A percentile compares a stretch with the other conserved stretches of the same genome.
Conservation (phyloP, 1,140 invertebrate genomes). For the Tribolium castaneum region DNA sequence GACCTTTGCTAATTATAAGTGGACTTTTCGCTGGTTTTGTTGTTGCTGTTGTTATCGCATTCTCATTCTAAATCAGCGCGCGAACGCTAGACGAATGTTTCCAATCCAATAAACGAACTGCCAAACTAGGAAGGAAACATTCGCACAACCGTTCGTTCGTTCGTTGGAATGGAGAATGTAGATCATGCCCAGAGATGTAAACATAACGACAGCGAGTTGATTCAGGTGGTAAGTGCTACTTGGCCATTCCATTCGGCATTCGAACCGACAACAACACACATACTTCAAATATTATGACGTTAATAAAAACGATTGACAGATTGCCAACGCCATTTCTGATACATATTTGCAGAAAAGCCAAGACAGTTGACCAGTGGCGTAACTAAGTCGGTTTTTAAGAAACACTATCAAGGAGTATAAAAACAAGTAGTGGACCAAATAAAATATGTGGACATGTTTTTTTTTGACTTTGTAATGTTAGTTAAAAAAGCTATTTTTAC, state of each 20-base stretch:
- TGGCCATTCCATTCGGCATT: neutral
- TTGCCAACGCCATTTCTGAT: neutral
- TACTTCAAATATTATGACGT: neutral
- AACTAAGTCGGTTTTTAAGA: too few relatives aligned
- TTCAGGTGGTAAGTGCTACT: conserved; percentile 26
- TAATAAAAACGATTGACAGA: neutral
- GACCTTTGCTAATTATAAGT: conserved; percentile 63
- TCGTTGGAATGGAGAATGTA: conserved; percentile 18
- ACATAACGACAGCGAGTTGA: conserved; percentile 10
- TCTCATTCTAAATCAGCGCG: conserved; percentile 36
- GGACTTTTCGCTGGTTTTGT: conserved; percentile 54
- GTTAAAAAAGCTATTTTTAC: too few relatives aligned
- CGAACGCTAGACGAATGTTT: conserved; percentile 15
- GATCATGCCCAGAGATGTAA: conserved; percentile 22
- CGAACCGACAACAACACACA: neutral
- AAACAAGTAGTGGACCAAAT: too few relatives aligned
- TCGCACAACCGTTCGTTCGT: conserved; percentile 24
- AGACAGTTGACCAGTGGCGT: too few relatives aligned
- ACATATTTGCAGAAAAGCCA: neutral
- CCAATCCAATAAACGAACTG: conserved; percentile 28
- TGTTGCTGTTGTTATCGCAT: conserved; percentile 49
- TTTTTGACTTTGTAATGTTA: too few relatives aligned
- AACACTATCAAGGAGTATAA: too few relatives aligned
- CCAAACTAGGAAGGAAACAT: conserved; percentile 33
- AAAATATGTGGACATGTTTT: too few relatives aligned